A percentile compares a stretch with the other conserved stretches of the same genome.
Evolutionary conservation across 2,888 invertebrate genomes (phyloP).

Genomic region (Sisyra nigra): DNA sequence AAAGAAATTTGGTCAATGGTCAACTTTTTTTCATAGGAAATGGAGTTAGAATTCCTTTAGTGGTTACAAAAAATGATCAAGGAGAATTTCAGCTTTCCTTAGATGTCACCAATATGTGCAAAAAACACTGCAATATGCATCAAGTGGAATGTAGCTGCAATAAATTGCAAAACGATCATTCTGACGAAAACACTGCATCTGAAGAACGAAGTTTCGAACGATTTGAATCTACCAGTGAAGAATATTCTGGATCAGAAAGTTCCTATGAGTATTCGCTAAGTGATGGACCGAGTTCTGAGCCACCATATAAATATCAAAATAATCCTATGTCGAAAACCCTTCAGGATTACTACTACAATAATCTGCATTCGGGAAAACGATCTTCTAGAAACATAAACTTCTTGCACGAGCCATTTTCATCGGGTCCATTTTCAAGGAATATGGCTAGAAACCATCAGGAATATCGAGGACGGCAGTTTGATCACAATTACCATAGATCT

Average conservation of each 20-base stretch:
- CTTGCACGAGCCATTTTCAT: too few relatives aligned
- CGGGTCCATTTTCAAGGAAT: too few relatives aligned
- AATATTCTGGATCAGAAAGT: neutral
- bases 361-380: too few relatives aligned
- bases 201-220: neutral
- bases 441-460: too few relatives aligned
- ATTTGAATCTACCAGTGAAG: too few relatives aligned
- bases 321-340: too few relatives aligned
- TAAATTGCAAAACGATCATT: neutral
- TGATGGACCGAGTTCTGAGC: neutral
- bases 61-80: constrained; percentile 19
- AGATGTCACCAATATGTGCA: constrained; percentile 23
- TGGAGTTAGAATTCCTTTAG: constrained; percentile 24
- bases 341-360: too few relatives aligned
- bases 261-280: neutral
- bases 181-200: neutral
- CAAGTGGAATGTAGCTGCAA: neutral
- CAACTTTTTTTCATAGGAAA: constrained; percentile 10
- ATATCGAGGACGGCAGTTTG: too few relatives aligned
- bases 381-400: too few relatives aligned
- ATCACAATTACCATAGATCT: too few relatives aligned
- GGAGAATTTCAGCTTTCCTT: constrained; percentile 23
- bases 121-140: constrained; percentile 7
- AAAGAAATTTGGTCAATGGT: constrained; percentile 20
- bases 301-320: neutral